These are phyloP conservation scores for Spodoptera littoralis DNA, from an alignment of 2,888 invertebrate species.

Conservation along the genomic window DNA sequence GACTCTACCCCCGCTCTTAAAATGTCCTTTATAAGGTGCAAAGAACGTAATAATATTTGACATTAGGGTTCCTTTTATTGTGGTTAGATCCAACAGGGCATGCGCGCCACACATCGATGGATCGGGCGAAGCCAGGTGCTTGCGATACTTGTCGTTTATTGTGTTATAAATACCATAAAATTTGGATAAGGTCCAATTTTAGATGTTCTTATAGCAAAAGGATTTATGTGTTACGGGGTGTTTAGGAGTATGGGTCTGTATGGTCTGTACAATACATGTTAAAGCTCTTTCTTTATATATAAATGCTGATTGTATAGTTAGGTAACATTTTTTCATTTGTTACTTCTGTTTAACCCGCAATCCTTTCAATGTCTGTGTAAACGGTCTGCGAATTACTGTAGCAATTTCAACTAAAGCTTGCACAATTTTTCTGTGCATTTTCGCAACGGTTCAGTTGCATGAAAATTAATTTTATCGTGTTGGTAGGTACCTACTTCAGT, in stretches of 20 bases:
- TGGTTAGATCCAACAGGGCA: constrained; percentile 64
- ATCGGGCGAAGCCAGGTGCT: constrained; percentile 54
- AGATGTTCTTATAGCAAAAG: not conserved
- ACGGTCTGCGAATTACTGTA: too few relatives aligned
- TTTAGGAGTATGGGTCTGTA: too few relatives aligned
- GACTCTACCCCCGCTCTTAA: constrained; percentile 50
- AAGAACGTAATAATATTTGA: constrained; percentile 56
- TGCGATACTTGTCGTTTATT: constrained; percentile 30
- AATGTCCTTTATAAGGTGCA: constrained; percentile 52
- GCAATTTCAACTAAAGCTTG: not conserved
- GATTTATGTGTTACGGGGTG: too few relatives aligned
- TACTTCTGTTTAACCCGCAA: too few relatives aligned
- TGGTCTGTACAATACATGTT: too few relatives aligned
- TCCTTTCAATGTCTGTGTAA: too few relatives aligned
- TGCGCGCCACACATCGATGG: constrained; percentile 70
- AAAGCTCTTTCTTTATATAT: too few relatives aligned
- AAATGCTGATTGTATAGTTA: too few relatives aligned
- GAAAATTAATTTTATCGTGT: constrained; percentile 13
- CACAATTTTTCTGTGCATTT: not conserved
- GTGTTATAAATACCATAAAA: constrained; percentile 34
- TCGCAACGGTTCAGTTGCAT: not conserved
- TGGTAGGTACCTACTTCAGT: not conserved
- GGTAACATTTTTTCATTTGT: too few relatives aligned
- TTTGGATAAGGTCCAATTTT: constrained; percentile 25
- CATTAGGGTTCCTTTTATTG: constrained; percentile 54